Base-by-base conservation (phyloP, 2,888 invertebrate genomes). In the Platycheirus albimanus region DNA sequence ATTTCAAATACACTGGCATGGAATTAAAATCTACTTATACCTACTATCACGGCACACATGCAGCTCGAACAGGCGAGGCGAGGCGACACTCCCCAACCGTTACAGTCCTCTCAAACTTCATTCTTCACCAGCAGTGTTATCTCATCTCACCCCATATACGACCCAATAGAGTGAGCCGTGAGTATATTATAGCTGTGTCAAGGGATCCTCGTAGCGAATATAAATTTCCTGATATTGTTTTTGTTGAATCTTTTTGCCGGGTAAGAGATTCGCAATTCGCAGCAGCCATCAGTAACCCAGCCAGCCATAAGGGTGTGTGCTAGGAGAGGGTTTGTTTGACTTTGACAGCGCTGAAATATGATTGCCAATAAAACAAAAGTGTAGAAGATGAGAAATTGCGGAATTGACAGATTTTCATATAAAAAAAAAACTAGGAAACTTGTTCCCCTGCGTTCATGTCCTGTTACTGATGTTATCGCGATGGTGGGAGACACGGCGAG, bases 391-490 rank as follows among this genome's bases (percentile, higher is more conserved):
- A 71, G 58, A 66, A 70, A 76, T 71, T 66, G 61, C 61, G 70
- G 56, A 49, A 64, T 80, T 76, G 80, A 76, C 66, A 76, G 80
- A 81, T 71, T 76, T 70, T 36, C 70, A 19, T 30, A 41, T 43
- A 36, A 11, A 45, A 52, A 45, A 52, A 54, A 56, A 58, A 19
- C 49, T 56, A 30, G 67, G 33, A 33, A 41, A 19, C 51, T 28
- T 36, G 15, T 20, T 51, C 24, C 11, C 11, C 28, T n/a, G 5
- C 8, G 5, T 49, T 71, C 49, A 63, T 45, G 19, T 43, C 24
- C 24, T 8, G 28, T 13, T 11, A 13, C 13, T 56, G 11, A 10
- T 6, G 1, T 19, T n/a, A n/a, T n/a, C 11, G n/a, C 6, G 19
- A 2, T 38, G n/a, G n/a, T n/a, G n/a, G n/a, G n/a, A n/a, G n/a